phyloP scores from a whole-genome alignment of 1,140 invertebrate species.

The Choristoneura fumiferana region DNA sequence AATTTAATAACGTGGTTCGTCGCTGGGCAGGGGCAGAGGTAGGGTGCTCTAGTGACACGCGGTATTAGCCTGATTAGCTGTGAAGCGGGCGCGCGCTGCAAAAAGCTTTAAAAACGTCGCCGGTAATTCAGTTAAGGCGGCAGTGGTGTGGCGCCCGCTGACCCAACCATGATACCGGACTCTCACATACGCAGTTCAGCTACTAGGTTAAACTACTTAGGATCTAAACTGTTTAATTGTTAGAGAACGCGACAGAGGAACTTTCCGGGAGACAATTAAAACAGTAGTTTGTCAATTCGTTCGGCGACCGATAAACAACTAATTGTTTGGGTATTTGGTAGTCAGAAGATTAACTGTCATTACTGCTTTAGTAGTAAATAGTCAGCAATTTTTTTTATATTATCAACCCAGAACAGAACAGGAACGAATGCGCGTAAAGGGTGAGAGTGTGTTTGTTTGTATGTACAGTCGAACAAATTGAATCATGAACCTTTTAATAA shows the following conservation, averaged over 20 bases:
- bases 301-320: slow-evolving; percentile 17
- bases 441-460: no score
- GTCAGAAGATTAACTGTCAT: neutral
- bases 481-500: no score
- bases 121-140: slow-evolving; percentile 60
- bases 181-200: slow-evolving; percentile 2
- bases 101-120: slow-evolving; percentile 72
- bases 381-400: no score
- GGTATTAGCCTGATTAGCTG: slow-evolving; percentile 60
- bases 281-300: neutral
- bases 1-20: slow-evolving; percentile 33
- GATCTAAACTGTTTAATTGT: no score
- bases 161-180: slow-evolving; percentile 37
- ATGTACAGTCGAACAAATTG: no score
- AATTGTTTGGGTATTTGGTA: slow-evolving; percentile 22
- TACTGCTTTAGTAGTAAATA: no score
- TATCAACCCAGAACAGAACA: no score
- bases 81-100: slow-evolving; percentile 44
- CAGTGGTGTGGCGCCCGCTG: slow-evolving; percentile 23
- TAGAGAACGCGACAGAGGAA: no score
- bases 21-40: slow-evolving; percentile 23
- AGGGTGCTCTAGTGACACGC: slow-evolving; percentile 41
- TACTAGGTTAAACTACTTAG: no score
- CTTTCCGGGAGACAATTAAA: no score
- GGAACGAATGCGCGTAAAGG: no score